Conservation (phyloP, 2,113 vertebrate species). For the Morone saxatilis region DNA sequence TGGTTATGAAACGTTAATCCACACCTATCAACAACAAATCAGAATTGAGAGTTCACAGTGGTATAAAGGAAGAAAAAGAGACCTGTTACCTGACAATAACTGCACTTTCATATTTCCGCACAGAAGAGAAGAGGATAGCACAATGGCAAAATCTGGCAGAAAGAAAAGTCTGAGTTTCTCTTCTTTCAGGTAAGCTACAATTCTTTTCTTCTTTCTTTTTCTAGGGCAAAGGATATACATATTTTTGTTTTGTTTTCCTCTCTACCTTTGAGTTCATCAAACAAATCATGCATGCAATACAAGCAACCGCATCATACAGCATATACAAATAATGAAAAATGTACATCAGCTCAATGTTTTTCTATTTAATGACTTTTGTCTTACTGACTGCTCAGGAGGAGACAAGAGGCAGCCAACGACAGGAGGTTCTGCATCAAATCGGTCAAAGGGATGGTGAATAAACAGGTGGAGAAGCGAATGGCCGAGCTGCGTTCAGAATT, state of each 20-base stretch:
- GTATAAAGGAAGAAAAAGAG: not conserved
- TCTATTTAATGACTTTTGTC: not conserved
- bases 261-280: not conserved
- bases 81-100: not conserved
- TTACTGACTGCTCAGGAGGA: not conserved
- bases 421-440: constrained; percentile 6
- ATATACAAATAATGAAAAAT: not conserved
- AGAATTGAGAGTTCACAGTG: not conserved
- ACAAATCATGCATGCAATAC: not conserved
- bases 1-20: not conserved
- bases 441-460: constrained; percentile 41
- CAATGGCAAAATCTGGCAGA: constrained; percentile 14
- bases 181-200: constrained; percentile 23
- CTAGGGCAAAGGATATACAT: not conserved
- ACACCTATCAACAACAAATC: not conserved
- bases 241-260: not conserved
- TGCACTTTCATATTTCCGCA: not conserved
- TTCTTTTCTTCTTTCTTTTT: not conserved
- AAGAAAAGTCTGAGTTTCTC: not conserved
- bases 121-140: constrained; percentile 7
- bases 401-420: not conserved
- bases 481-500: constrained; percentile 6
- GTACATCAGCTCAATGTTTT: not conserved
- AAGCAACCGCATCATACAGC: not conserved
- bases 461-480: constrained; percentile 24